A percentile compares a stretch with the other conserved stretches of the same genome.
These are phyloP conservation scores for Geotrupes spiniger DNA, from an alignment of 2,888 invertebrate species.

Conservation along the genomic window DNA sequence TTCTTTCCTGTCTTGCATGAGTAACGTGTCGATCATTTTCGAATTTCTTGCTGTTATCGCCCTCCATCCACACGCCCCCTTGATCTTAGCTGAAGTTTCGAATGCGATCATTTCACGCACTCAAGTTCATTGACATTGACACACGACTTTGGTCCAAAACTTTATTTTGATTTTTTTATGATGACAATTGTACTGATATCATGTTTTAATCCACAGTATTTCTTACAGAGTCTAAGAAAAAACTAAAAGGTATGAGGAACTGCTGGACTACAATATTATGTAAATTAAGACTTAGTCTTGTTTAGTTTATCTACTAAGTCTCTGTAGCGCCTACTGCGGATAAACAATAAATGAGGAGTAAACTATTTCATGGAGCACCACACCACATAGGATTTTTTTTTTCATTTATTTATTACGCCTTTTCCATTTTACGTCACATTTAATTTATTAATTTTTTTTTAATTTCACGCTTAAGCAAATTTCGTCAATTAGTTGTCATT, in stretches of 20 bases:
- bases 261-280: constrained; percentile 41
- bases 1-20: too few relatives aligned
- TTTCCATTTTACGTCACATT: constrained; percentile 18
- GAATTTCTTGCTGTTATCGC: too few relatives aligned
- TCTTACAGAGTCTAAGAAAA: constrained; percentile 83
- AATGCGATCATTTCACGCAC: constrained; percentile 3
- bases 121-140: neutral
- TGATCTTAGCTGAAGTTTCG: neutral
- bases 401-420: constrained; percentile 23
- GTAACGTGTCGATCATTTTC: too few relatives aligned
- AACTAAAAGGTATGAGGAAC: constrained; percentile 60
- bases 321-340: constrained; percentile 44
- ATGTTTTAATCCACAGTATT: constrained; percentile 54
- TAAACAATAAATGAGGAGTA: constrained; percentile 33
- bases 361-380: constrained; percentile 27
- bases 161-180: neutral
- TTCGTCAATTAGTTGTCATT: too few relatives aligned
- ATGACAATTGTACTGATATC: constrained; percentile 38
- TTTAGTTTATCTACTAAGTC: constrained; percentile 31
- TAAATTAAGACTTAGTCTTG: constrained; percentile 34
- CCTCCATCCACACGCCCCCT: too few relatives aligned
- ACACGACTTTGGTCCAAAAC: neutral
- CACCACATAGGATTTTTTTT: neutral
- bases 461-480: constrained; percentile 7
- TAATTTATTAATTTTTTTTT: constrained; percentile 12